Base-by-base conservation (phyloP, 2,888 invertebrate genomes). In the Beris morrisii region DNA sequence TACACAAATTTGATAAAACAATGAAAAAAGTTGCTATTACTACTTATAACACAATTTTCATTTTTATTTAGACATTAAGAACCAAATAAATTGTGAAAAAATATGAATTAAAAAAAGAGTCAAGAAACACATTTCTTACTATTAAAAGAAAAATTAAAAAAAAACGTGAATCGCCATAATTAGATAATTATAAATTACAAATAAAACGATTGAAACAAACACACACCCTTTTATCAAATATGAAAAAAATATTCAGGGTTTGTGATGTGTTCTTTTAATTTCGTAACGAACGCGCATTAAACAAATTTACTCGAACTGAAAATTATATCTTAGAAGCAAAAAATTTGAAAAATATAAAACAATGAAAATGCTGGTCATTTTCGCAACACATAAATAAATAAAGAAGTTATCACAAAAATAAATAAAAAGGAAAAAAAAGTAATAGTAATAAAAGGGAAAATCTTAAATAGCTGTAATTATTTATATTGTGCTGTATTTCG, bases 321-420 rank as follows among this genome's bases (percentile, higher is more conserved):
- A 22, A 52, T 52, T 52, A 52, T 22, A 22, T 52, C 15, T 52
- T 52, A 52, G 11, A 7, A 38, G 5, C 38, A 38, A 38, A 15
- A 28, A 22, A 52, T 7, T 22, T 9, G 22, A 46, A 28, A 45
- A 38, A 45, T 45, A 44, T 12, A 30, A 43, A 6, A 30, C 9
- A 22, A 11, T 32, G 76, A 78, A 78, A 78, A 73, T 78, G 78
- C 78, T 78, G 78, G 78, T 74, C 78, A 78, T 78, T 78, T 78
- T 78, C 77, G 74, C 73, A 71, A 70, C 71, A 70, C 64, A 68
- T 22, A 52, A 52, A 15, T 22, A 22, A 52, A 52, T 9, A 52
- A 22, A 22, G 22, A 22, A 22, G 22, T 22, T 22, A 22, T 22
- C 38, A 9, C 38, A 38, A 38, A 38, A 38, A 38, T 9, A 55